These are phyloP conservation scores for Tiliacea citrago DNA, from an alignment of 2,888 invertebrate species.

Conservation along the genomic window DNA sequence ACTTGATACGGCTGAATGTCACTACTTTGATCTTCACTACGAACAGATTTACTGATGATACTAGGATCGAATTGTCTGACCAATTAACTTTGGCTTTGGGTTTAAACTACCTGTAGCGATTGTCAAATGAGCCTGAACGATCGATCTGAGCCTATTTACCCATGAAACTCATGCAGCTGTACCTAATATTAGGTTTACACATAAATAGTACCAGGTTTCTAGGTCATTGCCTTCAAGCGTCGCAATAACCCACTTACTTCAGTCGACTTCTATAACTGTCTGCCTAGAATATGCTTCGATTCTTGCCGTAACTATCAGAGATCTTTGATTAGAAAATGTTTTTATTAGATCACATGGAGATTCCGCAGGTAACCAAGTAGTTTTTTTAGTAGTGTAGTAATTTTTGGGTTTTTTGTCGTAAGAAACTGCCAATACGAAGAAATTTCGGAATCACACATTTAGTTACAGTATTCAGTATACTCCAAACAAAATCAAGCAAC, in stretches of 20 bases:
- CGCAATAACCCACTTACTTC: constrained; percentile 53
- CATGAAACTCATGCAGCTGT: constrained; percentile 59
- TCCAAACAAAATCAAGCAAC: background rate
- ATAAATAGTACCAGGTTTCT: constrained; percentile 57
- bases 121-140: constrained; percentile 40
- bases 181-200: constrained; percentile 52
- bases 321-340: constrained; percentile 29
- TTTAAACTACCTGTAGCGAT: constrained; percentile 33
- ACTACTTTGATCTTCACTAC: constrained; percentile 9
- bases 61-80: background rate
- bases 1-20: background rate
- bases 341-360: constrained; percentile 7
- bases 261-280: constrained; percentile 48
- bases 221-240: constrained; percentile 55
- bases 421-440: background rate
- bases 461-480: too few relatives aligned
- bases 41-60: background rate
- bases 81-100: constrained; percentile 8
- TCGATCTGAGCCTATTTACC: constrained; percentile 47
- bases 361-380: background rate
- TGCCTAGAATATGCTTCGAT: constrained; percentile 22
- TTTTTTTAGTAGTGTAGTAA: too few relatives aligned
- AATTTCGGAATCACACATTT: background rate
- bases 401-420: too few relatives aligned
- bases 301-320: constrained; percentile 35